Evolutionary conservation across 2,113 vertebrate genomes (phyloP).

Genomic region (Aptenodytes patagonicus): DNA sequence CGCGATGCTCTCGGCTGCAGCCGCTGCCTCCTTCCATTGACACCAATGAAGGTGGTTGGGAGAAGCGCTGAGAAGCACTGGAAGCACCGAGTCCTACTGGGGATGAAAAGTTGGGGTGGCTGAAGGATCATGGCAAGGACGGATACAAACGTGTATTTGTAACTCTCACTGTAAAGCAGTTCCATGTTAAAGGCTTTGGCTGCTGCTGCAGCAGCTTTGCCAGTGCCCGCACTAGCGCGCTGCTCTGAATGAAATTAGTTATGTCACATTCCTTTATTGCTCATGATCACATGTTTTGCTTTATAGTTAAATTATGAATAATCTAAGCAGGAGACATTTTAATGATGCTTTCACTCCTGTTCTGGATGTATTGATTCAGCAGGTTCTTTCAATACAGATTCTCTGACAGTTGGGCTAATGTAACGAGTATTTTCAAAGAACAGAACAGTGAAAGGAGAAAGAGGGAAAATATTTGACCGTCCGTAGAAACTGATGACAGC

Average conservation of each 20-base stretch:
- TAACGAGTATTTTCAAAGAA: not conserved
- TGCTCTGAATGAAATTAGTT: slow-evolving; percentile 37
- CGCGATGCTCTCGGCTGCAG: not conserved
- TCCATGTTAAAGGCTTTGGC: not conserved
- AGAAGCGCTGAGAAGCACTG: not conserved
- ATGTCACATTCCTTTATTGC: slow-evolving; percentile 17
- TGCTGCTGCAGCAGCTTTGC: not conserved
- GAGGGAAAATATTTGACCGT: not conserved
- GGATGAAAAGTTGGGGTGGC: not conserved
- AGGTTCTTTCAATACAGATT: slow-evolving; percentile 19
- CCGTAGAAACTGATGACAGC: slow-evolving; percentile 5
- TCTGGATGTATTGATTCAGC: slow-evolving; percentile 34
- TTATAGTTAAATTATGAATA: slow-evolving; percentile 42
- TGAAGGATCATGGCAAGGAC: not conserved
- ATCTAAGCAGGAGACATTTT: slow-evolving; percentile 5
- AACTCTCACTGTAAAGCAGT: not conserved
- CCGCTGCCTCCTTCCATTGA: not conserved
- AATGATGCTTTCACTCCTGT: not conserved
- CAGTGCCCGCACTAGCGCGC: not conserved
- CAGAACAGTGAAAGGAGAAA: not conserved
- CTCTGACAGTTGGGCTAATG: not conserved
- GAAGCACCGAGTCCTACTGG: not conserved
- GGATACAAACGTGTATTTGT: not conserved
- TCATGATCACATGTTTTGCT: slow-evolving; percentile 39
- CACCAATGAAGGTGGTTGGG: too few relatives aligned